A percentile compares a stretch with the other conserved stretches of the same genome.
phyloP scores from a whole-genome alignment of 2,888 invertebrate species.

The Podotricha telesiphe region DNA sequence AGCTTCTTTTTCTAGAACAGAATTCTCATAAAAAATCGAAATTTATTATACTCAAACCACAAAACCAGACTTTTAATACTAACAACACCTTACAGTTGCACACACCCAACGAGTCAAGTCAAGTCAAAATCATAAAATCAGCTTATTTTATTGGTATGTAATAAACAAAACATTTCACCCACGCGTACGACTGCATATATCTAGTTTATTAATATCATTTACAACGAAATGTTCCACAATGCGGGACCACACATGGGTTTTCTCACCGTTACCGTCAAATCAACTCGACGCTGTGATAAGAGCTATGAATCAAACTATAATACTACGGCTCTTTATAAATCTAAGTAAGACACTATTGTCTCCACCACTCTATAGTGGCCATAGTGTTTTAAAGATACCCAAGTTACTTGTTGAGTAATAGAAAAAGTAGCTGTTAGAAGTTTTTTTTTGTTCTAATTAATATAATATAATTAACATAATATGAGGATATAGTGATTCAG shows the following conservation, averaged over 20 bases:
- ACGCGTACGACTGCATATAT: constrained; percentile 22
- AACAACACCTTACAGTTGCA: neutral
- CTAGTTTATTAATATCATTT: constrained; percentile 26
- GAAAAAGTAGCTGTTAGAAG: no score
- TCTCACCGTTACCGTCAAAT: constrained; percentile 47
- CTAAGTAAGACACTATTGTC: constrained; percentile 55
- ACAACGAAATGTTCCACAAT: constrained; percentile 23
- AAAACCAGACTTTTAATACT: neutral
- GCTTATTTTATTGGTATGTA: constrained; percentile 15
- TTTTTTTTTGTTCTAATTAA: no score
- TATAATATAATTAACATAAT: no score
- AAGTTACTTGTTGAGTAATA: no score
- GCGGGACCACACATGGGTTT: constrained; percentile 49
- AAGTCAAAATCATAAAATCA: constrained; percentile 17
- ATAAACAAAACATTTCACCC: constrained; percentile 28
- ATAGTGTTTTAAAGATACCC: constrained; percentile 31
- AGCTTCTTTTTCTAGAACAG: no score
- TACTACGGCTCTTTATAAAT: constrained; percentile 70
- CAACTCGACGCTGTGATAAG: constrained; percentile 46
- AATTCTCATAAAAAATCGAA: no score
- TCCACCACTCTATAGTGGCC: constrained; percentile 52
- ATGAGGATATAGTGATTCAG: no score
- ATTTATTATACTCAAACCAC: no score
- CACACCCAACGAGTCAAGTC: neutral
- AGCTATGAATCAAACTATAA: constrained; percentile 57